A percentile compares a stretch with the other conserved stretches of the same genome.
Evolutionary conservation across 2,888 invertebrate genomes (phyloP).

Genomic region (Dasysyrphus albostriatus): DNA sequence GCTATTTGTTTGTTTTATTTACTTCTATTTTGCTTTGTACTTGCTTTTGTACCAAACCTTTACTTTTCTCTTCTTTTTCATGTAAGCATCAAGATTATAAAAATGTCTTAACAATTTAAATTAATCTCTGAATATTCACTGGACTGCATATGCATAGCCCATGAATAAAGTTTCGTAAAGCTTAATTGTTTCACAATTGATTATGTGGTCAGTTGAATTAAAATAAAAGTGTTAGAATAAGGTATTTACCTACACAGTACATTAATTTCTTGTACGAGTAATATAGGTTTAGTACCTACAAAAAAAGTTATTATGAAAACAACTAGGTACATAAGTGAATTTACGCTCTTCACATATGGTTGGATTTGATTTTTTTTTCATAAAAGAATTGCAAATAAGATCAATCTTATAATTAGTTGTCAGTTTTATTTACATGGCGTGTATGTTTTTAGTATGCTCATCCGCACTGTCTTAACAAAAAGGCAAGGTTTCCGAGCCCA

Average conservation of each 20-base stretch:
- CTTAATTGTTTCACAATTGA: background rate
- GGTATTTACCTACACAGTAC: background rate
- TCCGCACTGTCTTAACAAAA: too few species aligned
- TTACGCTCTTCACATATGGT: too few species aligned
- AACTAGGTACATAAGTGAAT: too few species aligned
- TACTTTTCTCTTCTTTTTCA: background rate
- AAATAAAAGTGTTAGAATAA: background rate
- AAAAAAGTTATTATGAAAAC: background rate
- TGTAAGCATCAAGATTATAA: background rate
- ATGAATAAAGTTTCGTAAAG: background rate
- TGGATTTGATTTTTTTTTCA: too few species aligned
- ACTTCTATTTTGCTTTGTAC: background rate
- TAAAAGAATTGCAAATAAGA: too few species aligned
- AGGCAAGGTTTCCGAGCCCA: too few species aligned
- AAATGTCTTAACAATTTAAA: background rate
- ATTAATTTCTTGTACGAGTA: background rate
- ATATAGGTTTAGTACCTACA: background rate
- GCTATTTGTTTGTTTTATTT: too few species aligned
- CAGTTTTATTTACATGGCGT: too few species aligned
- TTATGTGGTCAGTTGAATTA: conserved; percentile 5
- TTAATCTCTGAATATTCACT: background rate
- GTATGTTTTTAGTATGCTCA: too few species aligned
- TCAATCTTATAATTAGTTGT: too few species aligned
- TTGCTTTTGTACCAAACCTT: background rate
- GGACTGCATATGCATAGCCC: background rate